Conservation (phyloP, 2,888 invertebrate genomes). For the Lordiphosa fenestrarum region DNA sequence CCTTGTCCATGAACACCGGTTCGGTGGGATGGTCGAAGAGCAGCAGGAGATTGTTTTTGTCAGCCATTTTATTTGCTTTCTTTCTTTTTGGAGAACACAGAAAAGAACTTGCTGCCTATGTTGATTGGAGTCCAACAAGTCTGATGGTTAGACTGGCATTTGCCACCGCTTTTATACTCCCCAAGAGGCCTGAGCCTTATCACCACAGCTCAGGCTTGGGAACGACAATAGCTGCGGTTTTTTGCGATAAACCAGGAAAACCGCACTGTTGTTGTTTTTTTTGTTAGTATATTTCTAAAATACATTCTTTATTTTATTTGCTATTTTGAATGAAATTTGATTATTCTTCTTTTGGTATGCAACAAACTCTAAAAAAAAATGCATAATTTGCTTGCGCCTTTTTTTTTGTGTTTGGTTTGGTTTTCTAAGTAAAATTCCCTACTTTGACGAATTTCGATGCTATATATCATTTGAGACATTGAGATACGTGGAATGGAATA, state of each 20-base stretch:
- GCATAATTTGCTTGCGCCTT: not conserved
- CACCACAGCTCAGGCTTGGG: constrained; percentile 4
- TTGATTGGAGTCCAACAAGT: constrained; percentile 42
- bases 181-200: constrained; percentile 13
- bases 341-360: constrained; percentile 28
- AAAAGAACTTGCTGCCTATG: constrained; percentile 10
- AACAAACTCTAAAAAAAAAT: too few species aligned
- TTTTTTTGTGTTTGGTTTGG: constrained; percentile 14
- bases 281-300: constrained; percentile 60
- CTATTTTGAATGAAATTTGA: constrained; percentile 68
- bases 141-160: constrained; percentile 17
- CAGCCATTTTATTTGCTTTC: constrained; percentile 54
- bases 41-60: constrained; percentile 83
- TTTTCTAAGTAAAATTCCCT: constrained; percentile 22
- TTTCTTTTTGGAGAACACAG: not conserved
- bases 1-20: constrained; percentile 89
- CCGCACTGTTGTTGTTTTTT: constrained; percentile 34
- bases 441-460: not conserved
- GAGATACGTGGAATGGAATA: too few species aligned
- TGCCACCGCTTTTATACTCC: constrained; percentile 45
- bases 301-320: constrained; percentile 57
- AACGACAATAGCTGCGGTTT: too few species aligned
- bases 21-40: constrained; percentile 89
- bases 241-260: constrained; percentile 24
- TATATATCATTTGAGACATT: constrained; percentile 7